A percentile compares a stretch with the other conserved stretches of the same genome.
Conservation (phyloP, 2,113 vertebrate species). For the human region DNA sequence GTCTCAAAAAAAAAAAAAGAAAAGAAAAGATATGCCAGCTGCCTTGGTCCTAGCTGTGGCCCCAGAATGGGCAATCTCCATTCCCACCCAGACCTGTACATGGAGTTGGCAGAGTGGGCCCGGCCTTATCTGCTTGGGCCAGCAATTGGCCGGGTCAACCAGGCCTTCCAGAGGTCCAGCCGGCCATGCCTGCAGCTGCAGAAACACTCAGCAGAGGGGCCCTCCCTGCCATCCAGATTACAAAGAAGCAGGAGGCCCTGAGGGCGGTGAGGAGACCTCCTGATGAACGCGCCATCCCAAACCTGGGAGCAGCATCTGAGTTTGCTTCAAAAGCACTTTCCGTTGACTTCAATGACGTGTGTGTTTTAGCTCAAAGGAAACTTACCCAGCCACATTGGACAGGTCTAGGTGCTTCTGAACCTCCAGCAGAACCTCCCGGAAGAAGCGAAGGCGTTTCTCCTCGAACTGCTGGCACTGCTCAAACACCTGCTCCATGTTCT, state of each 20-base stretch:
- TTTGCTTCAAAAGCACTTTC: not conserved
- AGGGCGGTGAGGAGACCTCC: rapidly evolving
- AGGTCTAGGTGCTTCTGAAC: constrained; percentile 96
- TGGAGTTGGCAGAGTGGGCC: not conserved
- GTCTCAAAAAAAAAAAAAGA: no score
- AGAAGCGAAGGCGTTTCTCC: constrained; percentile 94
- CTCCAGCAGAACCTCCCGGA: constrained; percentile 93
- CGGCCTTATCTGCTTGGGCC: not conserved
- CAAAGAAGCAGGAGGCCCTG: not conserved
- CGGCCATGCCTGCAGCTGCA: rapidly evolving
- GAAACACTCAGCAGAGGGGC: not conserved
- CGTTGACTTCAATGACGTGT: rapidly evolving
- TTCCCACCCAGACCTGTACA: not conserved
- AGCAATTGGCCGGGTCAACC: rapidly evolving
- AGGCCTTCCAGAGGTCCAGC: not conserved
- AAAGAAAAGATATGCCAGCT: no score
- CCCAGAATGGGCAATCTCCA: not conserved
- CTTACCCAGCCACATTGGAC: constrained; percentile 91
- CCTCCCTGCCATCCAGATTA: not conserved
- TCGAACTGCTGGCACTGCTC: constrained; percentile 98
- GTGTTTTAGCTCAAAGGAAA: rapidly evolving
- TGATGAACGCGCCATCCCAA: not conserved
- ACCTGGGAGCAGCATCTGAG: not conserved
- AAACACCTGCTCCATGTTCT: constrained; percentile 99
- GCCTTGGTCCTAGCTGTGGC: not conserved